Evolutionary conservation across 2,888 invertebrate species (phyloP).

Genomic region (Lithophane leautieri): DNA sequence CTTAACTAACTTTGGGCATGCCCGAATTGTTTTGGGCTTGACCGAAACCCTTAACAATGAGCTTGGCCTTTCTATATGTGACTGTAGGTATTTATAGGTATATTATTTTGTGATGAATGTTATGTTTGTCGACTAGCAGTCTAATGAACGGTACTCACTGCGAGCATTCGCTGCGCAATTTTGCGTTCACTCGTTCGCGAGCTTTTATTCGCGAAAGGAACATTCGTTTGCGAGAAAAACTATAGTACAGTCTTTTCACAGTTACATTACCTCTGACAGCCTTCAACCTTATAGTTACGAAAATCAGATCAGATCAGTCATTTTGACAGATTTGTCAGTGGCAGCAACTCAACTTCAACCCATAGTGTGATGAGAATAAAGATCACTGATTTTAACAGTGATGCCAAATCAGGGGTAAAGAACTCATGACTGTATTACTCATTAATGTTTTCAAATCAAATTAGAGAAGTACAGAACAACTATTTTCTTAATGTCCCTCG

Average conservation of each 20-base stretch:
- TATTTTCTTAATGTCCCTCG: too few species aligned
- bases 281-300: too few species aligned
- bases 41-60: conserved; percentile 9
- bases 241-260: background rate
- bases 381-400: background rate
- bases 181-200: background rate
- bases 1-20: conserved; percentile 8
- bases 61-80: background rate
- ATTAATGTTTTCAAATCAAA: too few species aligned
- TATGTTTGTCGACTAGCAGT: too few species aligned
- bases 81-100: background rate
- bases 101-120: background rate
- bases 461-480: too few species aligned
- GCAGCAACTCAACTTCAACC: background rate
- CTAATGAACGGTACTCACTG: too few species aligned
- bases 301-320: too few species aligned
- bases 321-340: background rate
- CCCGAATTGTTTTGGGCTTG: background rate
- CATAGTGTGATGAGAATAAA: background rate
- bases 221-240: background rate
- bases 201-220: background rate
- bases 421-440: background rate
- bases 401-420: background rate
- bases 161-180: background rate
- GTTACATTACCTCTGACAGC: background rate